Conservation (phyloP, 2,113 vertebrate species). For the Clupea harengus region DNA sequence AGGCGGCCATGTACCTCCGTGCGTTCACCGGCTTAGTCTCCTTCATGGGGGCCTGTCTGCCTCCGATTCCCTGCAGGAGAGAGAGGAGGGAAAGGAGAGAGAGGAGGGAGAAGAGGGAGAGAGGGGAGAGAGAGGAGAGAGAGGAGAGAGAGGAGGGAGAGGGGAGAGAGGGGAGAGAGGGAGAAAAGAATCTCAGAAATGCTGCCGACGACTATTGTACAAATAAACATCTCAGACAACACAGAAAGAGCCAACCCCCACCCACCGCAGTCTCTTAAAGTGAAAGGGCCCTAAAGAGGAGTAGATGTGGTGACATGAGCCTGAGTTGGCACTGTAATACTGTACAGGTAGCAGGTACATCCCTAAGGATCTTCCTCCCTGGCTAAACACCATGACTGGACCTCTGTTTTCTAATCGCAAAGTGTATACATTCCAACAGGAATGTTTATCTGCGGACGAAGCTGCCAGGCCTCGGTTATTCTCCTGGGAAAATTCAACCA, state of each 20-base stretch:
- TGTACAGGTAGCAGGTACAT: background rate
- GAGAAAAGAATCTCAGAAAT: constrained; percentile 28
- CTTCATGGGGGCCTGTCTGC: constrained; percentile 78
- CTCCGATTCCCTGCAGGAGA: constrained; percentile 71
- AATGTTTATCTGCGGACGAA: constrained; percentile 34
- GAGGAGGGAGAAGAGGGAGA: background rate
- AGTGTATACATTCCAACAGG: constrained; percentile 29
- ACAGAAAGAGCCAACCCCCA: background rate
- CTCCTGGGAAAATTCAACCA: constrained; percentile 26
- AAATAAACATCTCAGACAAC: background rate
- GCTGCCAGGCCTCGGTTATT: constrained; percentile 21
- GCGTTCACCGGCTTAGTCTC: constrained; percentile 80
- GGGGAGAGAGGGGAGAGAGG: background rate
- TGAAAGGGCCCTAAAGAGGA: background rate
- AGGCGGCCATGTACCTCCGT: constrained; percentile 83
- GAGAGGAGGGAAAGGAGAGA: background rate
- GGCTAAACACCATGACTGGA: background rate
- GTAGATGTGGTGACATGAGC: background rate
- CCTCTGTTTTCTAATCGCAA: constrained; percentile 22
- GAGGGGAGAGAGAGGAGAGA: background rate
- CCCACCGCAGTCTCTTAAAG: background rate
- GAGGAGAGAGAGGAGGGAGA: background rate
- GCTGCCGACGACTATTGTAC: background rate
- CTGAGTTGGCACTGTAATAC: background rate
- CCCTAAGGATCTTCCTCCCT: constrained; percentile 13